Conservation (phyloP, 1,140 invertebrate genomes). For the Medauroidea extradentata region DNA sequence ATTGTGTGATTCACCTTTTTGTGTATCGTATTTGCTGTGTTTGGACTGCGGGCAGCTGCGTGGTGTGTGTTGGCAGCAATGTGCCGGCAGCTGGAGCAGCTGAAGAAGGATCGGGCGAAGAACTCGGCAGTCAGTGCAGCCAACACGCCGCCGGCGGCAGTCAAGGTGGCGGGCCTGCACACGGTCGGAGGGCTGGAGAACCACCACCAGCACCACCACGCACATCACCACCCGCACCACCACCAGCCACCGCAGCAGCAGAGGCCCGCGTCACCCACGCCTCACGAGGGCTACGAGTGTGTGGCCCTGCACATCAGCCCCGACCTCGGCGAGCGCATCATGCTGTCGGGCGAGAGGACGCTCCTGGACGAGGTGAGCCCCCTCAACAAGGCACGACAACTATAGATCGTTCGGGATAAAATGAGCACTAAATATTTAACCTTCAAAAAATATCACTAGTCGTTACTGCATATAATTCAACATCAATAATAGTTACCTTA, state of each 20-base stretch:
- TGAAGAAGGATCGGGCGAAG: conserved; percentile 66
- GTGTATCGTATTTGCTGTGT: too few relatives aligned
- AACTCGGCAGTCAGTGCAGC: conserved; percentile 32
- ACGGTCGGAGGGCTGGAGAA: conserved; percentile 10
- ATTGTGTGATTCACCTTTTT: too few relatives aligned
- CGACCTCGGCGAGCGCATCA: conserved; percentile 81
- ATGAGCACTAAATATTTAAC: too few relatives aligned
- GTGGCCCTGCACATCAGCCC: conserved; percentile 84
- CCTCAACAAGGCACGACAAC: too few relatives aligned
- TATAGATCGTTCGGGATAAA: too few relatives aligned
- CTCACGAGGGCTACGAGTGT: conserved; percentile 64
- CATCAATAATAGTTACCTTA: too few relatives aligned
- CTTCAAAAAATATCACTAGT: too few relatives aligned
- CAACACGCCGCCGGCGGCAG: neutral
- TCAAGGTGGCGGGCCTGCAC: neutral
- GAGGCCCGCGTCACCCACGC: conserved; percentile 28
- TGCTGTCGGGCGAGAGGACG: conserved; percentile 73
- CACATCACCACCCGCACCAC: conserved; percentile 20
- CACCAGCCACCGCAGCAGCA: conserved; percentile 27
- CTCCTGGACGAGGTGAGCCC: conserved; percentile 63
- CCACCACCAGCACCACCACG: neutral
- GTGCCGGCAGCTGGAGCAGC: conserved; percentile 68
- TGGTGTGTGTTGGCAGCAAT: conserved; percentile 53
- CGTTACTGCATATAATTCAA: too few relatives aligned
- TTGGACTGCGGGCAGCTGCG: too few relatives aligned